Evolutionary conservation across 2,888 invertebrate species (phyloP).

Genomic region (Auanema sp.): DNA sequence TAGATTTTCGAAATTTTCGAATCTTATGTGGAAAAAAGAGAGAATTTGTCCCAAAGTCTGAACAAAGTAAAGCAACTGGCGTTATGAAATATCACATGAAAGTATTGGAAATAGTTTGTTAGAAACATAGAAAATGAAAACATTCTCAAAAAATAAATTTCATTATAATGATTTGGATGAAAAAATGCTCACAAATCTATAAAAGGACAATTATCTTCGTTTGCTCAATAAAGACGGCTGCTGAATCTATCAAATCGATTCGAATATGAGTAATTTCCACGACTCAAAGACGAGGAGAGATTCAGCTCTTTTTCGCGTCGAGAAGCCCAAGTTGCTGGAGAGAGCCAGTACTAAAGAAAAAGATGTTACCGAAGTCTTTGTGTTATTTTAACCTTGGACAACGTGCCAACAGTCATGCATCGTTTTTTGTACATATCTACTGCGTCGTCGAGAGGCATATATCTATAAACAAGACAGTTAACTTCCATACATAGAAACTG

Average conservation of each 20-base stretch:
- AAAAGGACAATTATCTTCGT: too few species aligned
- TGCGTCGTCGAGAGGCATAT: constrained; percentile 63
- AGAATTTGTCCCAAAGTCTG: too few species aligned
- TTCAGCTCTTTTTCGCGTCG: constrained; percentile 58
- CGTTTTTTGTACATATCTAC: constrained; percentile 63
- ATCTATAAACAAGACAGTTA: constrained; percentile 28
- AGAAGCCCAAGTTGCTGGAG: constrained; percentile 55
- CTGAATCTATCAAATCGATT: constrained; percentile 33
- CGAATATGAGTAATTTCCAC: constrained; percentile 49
- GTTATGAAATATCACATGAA: too few species aligned
- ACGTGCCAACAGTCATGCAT: constrained; percentile 62
- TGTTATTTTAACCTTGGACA: constrained; percentile 48
- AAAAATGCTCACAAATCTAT: too few species aligned
- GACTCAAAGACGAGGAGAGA: constrained; percentile 42
- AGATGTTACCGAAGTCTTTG: too few species aligned
- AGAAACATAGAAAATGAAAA: too few species aligned
- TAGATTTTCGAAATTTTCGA: too few species aligned
- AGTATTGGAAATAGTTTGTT: too few species aligned
- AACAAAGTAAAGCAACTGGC: too few species aligned
- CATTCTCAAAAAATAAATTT: too few species aligned
- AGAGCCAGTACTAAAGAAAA: constrained; percentile 62
- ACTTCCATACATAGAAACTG: neutral
- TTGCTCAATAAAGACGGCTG: constrained; percentile 20
- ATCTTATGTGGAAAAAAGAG: too few species aligned
- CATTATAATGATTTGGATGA: too few species aligned